These are phyloP conservation scores for Tolmerus cingulatus DNA, from an alignment of 2,888 invertebrate genomes.

Conservation along the genomic window DNA sequence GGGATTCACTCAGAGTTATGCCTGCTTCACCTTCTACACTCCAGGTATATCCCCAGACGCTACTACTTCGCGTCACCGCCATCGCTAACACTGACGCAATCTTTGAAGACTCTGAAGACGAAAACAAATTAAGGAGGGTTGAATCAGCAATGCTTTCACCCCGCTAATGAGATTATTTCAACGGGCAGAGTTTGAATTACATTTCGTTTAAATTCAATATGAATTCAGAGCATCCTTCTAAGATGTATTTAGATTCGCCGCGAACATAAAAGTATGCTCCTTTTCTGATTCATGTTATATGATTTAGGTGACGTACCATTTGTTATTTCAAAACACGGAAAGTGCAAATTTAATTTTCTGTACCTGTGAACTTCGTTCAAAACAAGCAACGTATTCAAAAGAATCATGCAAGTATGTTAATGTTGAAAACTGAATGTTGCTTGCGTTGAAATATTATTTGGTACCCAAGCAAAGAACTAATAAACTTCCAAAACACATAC, in stretches of 20 bases:
- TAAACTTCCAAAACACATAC: no score
- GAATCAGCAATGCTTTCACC: slow-evolving; percentile 3
- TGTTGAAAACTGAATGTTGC: no score
- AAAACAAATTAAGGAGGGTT: slow-evolving; percentile 24
- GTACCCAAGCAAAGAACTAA: no score
- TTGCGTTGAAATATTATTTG: no score
- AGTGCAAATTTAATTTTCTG: background rate
- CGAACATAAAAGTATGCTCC: background rate
- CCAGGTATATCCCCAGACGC: background rate
- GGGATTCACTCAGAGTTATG: background rate
- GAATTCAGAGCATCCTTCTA: background rate
- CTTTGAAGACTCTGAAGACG: background rate
- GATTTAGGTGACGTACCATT: background rate
- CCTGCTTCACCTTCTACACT: background rate
- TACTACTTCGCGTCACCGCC: background rate
- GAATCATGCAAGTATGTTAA: no score
- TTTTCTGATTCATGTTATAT: background rate
- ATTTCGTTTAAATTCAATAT: background rate
- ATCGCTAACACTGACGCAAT: no score
- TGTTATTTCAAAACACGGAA: background rate
- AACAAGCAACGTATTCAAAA: background rate
- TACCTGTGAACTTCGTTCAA: background rate
- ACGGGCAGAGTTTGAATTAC: background rate
- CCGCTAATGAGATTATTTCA: slow-evolving; percentile 29
- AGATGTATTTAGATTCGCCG: background rate